Evolutionary conservation across 64 coral and sea anemone species (phyloP).

Genomic region (Montipora efflorescens): DNA sequence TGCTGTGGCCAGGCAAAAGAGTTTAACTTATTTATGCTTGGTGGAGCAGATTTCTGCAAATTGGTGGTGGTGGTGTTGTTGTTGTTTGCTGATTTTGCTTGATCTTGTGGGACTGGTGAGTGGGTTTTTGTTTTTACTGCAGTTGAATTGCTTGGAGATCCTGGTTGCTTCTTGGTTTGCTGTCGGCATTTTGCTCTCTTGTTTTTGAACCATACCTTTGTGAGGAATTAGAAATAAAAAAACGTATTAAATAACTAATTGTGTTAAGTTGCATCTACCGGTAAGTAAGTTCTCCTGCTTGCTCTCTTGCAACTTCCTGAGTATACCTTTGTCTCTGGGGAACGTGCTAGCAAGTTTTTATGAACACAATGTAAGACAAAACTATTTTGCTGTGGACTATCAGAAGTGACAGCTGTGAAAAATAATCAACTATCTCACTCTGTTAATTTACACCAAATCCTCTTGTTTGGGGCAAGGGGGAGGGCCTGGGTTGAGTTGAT

Average conservation of each 20-base stretch:
- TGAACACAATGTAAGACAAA: no score
- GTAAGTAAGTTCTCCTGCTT: no score
- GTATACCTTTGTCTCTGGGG: no score
- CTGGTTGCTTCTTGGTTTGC: constrained; percentile 50
- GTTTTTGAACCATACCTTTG: constrained; percentile 76
- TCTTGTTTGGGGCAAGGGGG: no score
- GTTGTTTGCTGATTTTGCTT: constrained; percentile 6
- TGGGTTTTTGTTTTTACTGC: constrained; percentile 44
- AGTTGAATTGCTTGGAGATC: constrained; percentile 6
- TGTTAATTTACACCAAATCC: background rate
- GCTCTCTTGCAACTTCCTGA: no score
- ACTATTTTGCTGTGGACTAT: no score
- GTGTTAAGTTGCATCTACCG: no score
- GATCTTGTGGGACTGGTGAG: constrained; percentile 20
- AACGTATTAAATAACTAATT: no score
- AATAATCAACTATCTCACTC: no score
- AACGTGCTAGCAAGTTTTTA: no score
- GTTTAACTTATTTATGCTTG: background rate
- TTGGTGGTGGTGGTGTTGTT: background rate
- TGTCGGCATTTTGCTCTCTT: constrained; percentile 66
- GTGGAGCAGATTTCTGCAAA: background rate
- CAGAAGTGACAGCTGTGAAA: no score
- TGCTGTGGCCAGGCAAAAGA: constrained; percentile 4
- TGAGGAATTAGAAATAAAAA: background rate
- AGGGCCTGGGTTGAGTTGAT: background rate